These are phyloP conservation scores for Xenopus borealis DNA, from an alignment of 2,113 vertebrate genomes.

Conservation along the genomic window DNA sequence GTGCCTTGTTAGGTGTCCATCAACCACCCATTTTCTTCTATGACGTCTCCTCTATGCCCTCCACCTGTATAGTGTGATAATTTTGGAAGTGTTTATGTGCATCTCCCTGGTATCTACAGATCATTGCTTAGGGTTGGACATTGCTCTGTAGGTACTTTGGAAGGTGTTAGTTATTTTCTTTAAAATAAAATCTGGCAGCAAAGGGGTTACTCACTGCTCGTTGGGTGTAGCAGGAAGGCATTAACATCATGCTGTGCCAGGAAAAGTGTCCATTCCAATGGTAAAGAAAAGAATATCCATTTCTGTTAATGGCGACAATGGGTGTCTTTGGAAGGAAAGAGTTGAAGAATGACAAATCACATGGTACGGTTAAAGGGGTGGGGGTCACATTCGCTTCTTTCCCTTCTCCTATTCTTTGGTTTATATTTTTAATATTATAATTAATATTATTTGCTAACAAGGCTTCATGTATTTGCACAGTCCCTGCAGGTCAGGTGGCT, in stretches of 20 bases:
- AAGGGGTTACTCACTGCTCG: constrained; percentile 23
- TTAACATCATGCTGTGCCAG: constrained; percentile 5
- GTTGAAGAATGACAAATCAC: constrained; percentile 35
- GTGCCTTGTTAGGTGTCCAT: constrained; percentile 13
- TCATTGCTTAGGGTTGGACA: constrained; percentile 1
- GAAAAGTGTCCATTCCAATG: neutral
- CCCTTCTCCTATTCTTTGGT: constrained; percentile 24
- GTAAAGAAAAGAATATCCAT: neutral
- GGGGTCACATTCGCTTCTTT: constrained; percentile 35
- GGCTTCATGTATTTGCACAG: constrained; percentile 21
- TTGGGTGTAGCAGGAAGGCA: neutral
- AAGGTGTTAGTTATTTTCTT: neutral
- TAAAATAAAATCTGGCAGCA: neutral
- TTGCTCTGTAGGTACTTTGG: constrained; percentile 7
- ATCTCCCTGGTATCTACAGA: constrained; percentile 9
- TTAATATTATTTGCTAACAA: constrained; percentile 41
- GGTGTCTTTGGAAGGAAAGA: constrained; percentile 21
- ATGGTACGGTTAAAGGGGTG: constrained; percentile 35
- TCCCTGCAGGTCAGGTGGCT: constrained; percentile 44
- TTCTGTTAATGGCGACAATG: constrained; percentile 21
- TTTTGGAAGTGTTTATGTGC: neutral
- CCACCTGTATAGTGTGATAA: neutral
- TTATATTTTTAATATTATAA: constrained; percentile 44
- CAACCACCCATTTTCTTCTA: constrained; percentile 9
- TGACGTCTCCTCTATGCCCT: constrained; percentile 21